A percentile compares a stretch with the other conserved stretches of the same genome.
These are phyloP conservation scores for Semotilus atromaculatus DNA, from an alignment of 2,797 vertebrate species.

Conservation along the genomic window DNA sequence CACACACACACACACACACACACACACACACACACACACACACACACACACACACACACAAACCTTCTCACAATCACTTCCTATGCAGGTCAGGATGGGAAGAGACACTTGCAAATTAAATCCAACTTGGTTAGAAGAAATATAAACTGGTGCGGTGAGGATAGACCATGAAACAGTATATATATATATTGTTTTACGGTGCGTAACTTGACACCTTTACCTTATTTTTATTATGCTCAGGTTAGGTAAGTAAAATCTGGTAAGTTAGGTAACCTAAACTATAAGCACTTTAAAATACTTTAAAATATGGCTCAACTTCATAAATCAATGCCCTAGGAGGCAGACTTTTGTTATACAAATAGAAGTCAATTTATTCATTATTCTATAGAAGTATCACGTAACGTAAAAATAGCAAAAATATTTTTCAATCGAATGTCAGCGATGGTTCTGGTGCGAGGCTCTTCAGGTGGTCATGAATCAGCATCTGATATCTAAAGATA, in stretches of 20 bases:
- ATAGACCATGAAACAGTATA: neutral
- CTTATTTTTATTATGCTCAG: neutral
- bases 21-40: constrained; percentile 4
- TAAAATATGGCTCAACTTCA: too few species aligned
- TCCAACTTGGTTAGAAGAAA: constrained; percentile 13
- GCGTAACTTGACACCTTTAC: neutral
- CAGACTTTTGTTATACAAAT: neutral
- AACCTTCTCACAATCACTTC: constrained; percentile 34
- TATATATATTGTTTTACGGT: neutral
- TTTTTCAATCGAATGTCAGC: too few species aligned
- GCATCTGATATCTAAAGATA: neutral
- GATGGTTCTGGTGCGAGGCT: neutral
- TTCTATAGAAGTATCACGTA: neutral
- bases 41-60: neutral
- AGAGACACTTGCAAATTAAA: constrained; percentile 45
- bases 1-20: constrained; percentile 7
- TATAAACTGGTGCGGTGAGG: constrained; percentile 18
- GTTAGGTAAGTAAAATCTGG: neutral
- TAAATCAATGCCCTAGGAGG: neutral
- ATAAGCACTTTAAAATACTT: neutral
- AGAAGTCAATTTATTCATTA: neutral
- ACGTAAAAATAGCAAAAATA: too few species aligned
- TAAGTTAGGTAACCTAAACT: too few species aligned
- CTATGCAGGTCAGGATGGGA: constrained; percentile 34
- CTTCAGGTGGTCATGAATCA: neutral